phyloP scores from a whole-genome alignment of 2,797 vertebrate species.

The Capromys pilorides region DNA sequence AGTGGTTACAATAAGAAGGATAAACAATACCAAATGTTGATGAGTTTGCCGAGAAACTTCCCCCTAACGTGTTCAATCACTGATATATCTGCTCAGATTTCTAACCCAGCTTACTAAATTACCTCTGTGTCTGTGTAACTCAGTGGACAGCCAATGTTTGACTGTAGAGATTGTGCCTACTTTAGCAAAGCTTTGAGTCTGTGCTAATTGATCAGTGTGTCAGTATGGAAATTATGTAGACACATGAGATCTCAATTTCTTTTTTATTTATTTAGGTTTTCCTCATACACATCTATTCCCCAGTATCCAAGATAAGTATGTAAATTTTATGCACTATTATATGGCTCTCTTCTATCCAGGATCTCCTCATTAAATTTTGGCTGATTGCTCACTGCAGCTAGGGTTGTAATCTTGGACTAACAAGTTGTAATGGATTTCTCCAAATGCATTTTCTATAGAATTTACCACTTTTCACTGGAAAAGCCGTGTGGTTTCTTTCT shows the following conservation, averaged over 20 bases:
- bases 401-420: not conserved
- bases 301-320: not conserved
- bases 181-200: not conserved
- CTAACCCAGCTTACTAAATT: not conserved
- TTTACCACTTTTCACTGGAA: not conserved
- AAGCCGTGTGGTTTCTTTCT: not conserved
- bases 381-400: not conserved
- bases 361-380: not conserved
- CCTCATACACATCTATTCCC: not conserved
- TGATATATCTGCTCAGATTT: not conserved
- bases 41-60: not conserved
- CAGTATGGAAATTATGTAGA: not conserved
- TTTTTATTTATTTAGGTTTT: not conserved
- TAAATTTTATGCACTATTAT: not conserved
- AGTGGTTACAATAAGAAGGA: not conserved
- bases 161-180: not conserved
- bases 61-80: not conserved
- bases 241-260: not conserved
- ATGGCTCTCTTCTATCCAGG: not conserved
- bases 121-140: not conserved
- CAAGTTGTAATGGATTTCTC: not conserved
- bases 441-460: not conserved
- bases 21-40: not conserved
- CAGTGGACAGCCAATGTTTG: not conserved
- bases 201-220: not conserved